Evolutionary conservation across 2,888 invertebrate species (phyloP).

Genomic region (Limenitis camilla): DNA sequence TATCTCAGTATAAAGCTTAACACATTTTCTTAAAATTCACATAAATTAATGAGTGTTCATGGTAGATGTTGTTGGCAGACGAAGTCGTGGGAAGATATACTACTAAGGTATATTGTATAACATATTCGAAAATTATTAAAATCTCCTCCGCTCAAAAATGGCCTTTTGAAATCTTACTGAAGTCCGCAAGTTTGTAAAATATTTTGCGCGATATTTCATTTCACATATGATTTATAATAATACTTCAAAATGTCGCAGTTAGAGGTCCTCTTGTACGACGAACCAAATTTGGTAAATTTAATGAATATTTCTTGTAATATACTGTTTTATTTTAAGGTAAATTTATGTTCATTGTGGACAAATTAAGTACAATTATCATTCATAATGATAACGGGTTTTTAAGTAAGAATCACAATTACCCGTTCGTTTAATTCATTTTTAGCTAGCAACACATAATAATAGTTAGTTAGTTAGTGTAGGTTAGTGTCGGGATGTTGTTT

Average conservation of each 20-base stretch:
- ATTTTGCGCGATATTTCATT: too few species aligned
- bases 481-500: too few species aligned
- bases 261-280: constrained; percentile 3
- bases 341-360: constrained; percentile 9
- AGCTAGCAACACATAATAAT: too few species aligned
- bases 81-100: too few species aligned
- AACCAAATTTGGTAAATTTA: constrained; percentile 14
- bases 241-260: constrained; percentile 13
- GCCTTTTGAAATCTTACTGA: too few species aligned
- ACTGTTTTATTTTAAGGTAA: constrained; percentile 6
- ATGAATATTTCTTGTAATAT: constrained; percentile 14
- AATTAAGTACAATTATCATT: constrained; percentile 12
- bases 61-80: too few species aligned
- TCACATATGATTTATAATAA: constrained; percentile 14
- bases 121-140: too few species aligned
- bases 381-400: constrained; percentile 2
- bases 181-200: too few species aligned
- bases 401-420: background rate
- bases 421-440: background rate
- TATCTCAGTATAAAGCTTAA: background rate
- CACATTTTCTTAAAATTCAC: background rate
- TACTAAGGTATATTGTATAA: too few species aligned
- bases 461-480: too few species aligned
- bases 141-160: too few species aligned
- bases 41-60: background rate